Base-by-base conservation (phyloP, 2,113 vertebrate genomes). In the Grammomys surdaster region DNA sequence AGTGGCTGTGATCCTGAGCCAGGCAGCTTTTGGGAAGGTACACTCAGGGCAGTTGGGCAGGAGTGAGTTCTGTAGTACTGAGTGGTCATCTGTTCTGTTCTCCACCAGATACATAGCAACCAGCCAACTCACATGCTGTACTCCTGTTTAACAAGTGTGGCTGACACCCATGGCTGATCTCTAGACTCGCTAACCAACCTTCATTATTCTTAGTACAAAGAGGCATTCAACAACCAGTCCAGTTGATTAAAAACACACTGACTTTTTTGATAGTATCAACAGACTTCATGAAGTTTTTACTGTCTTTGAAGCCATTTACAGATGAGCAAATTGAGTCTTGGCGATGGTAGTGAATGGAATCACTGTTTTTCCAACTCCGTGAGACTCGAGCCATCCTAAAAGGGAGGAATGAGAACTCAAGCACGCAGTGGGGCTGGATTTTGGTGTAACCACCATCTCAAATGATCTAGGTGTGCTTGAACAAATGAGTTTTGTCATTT, bases 251-350 rank as follows among this genome's bases (percentile, higher is more conserved):
- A 12, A 86, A 11, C 14, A 76, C 3, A 56, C 7, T 87, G 73
- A 78, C 1, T 82, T 94, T 36, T 93, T 87, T 69, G 77, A 12
- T 80, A 56, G 60, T 77, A 33, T 63, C 12, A 58, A 4, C 6
- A 90, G 86, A 80, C 8, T 48, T 63, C 22, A 73, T 54, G 48
- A 67, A 2, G 26, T 92, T 88, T 84, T 46, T 88, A 16, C 11
- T 73, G 9, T 76, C 48, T 86, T 60, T 96, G 51, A 69, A 92
- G 76, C 36, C 65, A 87, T 73, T 93, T 72, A 19, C 16, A 82
- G 28, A 72, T 77, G 24, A 88, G 19, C 81, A 81, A 67, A 89
- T 65, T 69, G 69, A 92, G 85, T 58, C 80, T 75, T 7, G 14
- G n/a, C 17, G 56, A 72, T 76, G 6, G 20, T 73, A 80, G 84